phyloP scores from a whole-genome alignment of 2,888 invertebrate genomes.

The Caenorhabditis afra region DNA sequence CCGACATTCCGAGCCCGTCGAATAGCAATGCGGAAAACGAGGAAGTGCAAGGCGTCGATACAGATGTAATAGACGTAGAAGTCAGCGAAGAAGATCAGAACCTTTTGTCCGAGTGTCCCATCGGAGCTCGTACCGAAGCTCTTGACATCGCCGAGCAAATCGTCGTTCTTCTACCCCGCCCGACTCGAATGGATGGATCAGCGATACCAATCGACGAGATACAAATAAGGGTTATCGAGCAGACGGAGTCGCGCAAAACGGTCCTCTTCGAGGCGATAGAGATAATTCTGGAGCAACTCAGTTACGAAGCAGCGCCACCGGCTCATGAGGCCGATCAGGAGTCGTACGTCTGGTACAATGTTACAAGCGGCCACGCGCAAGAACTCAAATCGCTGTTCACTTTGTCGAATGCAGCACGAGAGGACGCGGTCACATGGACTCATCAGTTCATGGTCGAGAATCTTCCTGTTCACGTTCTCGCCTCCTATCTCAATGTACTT shows the following conservation, averaged over 20 bases:
- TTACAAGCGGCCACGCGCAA: conserved; percentile 36
- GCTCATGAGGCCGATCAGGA: neutral
- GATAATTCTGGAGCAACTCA: conserved; percentile 28
- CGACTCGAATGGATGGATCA: conserved; percentile 14
- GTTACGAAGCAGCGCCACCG: conserved; percentile 32
- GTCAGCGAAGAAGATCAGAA: no score
- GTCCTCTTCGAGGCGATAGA: conserved; percentile 2
- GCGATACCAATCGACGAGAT: conserved; percentile 20
- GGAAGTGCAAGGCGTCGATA: neutral
- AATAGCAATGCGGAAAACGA: conserved; percentile 41
- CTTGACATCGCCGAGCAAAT: conserved; percentile 42
- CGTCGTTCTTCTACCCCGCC: conserved; percentile 16
- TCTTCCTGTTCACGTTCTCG: conserved; percentile 65
- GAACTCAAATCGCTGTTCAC: conserved; percentile 28
- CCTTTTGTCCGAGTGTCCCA: neutral
- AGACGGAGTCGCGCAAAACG: conserved; percentile 15
- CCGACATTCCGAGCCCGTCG: conserved; percentile 27
- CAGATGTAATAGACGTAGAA: neutral
- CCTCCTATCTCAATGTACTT: conserved; percentile 71
- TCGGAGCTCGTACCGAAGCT: conserved; percentile 23
- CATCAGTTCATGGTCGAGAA: conserved; percentile 68
- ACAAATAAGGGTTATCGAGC: conserved; percentile 28
- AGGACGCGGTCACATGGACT: conserved; percentile 54
- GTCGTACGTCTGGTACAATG: conserved; percentile 16
- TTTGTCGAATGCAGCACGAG: conserved; percentile 10